Evolutionary conservation across 1,140 invertebrate genomes (phyloP), one percentile per base, ranked within the genome.

Genomic region (Neodiprion pinetum): DNA sequence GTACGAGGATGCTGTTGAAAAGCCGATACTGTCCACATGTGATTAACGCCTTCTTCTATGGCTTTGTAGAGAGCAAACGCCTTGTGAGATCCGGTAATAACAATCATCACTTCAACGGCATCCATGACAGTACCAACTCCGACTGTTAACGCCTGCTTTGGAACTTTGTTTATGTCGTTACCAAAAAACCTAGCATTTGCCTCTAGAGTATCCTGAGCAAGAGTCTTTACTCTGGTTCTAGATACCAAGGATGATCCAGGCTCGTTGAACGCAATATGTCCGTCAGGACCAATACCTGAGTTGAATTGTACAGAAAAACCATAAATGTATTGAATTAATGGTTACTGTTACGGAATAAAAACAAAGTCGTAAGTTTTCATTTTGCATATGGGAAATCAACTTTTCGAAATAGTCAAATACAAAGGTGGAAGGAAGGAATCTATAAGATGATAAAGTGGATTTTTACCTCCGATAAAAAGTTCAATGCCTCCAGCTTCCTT

Each of bases 11-110:
- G 97, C 86, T 97, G 96, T 88, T 99, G 98, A 90, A 99, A 99
- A 48, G 98, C 98, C 23, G 97, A 99, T 28, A 99, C 97, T 0
- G 98, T 99, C 97, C 98, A 99, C 98, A 99, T 99, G 89, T 99
- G 98, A 90, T 97, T 99, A 5, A 99, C 92, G 67, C 98, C 98
- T 87, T 98, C 96, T 88, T 99, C 98, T 77, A 99, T 96, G 2
- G 98, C 98, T 85, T 95, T 95, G 85, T 98, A 96, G 65, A 99
- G 91, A 69, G 98, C 98, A 85, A 98, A 96, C 7, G 98, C 93
- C 89, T 99, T 99, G 86, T 98, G 96, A 48, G 94, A 94, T n/a
- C 98, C 98, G 23, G 97, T 99, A 48, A 99, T 99, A 10, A 99
- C 88, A 79, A 99, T 97, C 96, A 99, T 97, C 10, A 99, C 96